Percentiles rank a stretch among this genome's conserved stretches.
phyloP scores from a whole-genome alignment of 2,113 vertebrate genomes.

The Laticauda colubrina region DNA sequence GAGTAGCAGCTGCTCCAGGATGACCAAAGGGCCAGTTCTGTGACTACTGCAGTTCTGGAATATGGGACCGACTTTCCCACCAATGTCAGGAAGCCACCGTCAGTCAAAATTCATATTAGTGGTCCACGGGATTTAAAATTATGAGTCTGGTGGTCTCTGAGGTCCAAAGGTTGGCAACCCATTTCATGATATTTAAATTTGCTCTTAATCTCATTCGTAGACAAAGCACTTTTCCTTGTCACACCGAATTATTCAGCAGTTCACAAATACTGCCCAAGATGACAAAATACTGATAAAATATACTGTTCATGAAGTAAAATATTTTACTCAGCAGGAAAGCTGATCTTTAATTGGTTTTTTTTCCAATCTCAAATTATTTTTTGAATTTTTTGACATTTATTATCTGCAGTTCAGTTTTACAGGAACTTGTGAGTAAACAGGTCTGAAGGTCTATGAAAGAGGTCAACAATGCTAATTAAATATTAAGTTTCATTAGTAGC shows the following conservation, averaged over 20 bases:
- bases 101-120: too few relatives aligned
- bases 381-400: neutral
- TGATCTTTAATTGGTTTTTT: neutral
- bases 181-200: neutral
- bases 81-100: too few relatives aligned
- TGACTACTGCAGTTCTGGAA: too few relatives aligned
- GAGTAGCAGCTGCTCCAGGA: too few relatives aligned
- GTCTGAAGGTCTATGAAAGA: neutral
- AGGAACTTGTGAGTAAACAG: neutral
- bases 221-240: neutral
- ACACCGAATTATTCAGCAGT: neutral
- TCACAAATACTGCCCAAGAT: neutral
- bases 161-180: too few relatives aligned
- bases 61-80: too few relatives aligned
- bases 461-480: neutral
- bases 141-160: too few relatives aligned
- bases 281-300: neutral
- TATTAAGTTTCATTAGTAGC: neutral
- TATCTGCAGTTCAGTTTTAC: neutral
- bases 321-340: neutral
- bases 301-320: neutral
- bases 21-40: too few relatives aligned
- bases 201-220: neutral
- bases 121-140: too few relatives aligned
- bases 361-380: neutral